phyloP scores from a whole-genome alignment of 2,797 vertebrate genomes.

The Rhinogobio ventralis region DNA sequence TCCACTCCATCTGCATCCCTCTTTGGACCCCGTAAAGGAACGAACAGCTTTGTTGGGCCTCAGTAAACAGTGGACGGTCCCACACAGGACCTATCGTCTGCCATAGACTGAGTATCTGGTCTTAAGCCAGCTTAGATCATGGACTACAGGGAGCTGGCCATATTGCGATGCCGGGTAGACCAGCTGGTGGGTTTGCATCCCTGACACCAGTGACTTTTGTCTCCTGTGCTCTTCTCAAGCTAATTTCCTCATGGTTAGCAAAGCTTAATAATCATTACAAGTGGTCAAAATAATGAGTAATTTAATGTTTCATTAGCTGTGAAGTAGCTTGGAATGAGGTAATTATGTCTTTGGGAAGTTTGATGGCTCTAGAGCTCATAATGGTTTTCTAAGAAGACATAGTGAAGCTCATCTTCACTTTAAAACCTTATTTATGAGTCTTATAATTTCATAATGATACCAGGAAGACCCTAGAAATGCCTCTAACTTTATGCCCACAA shows the following conservation, averaged over 20 bases:
- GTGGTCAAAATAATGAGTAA: background rate
- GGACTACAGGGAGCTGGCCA: constrained; percentile 54
- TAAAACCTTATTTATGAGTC: background rate
- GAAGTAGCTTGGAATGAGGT: background rate
- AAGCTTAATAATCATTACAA: constrained; percentile 13
- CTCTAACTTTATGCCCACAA: background rate
- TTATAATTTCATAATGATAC: background rate
- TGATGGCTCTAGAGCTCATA: background rate
- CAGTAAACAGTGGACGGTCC: constrained; percentile 27
- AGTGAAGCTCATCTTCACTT: background rate
- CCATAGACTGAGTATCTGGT: constrained; percentile 35
- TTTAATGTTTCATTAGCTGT: constrained; percentile 11
- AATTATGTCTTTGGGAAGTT: background rate
- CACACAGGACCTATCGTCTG: constrained; percentile 23
- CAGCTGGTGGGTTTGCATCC: constrained; percentile 67
- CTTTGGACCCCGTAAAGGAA: background rate
- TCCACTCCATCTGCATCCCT: constrained; percentile 56
- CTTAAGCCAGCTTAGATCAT: constrained; percentile 39
- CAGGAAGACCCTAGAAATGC: background rate
- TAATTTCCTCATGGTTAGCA: constrained; percentile 42
- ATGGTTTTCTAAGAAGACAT: constrained; percentile 5
- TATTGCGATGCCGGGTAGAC: constrained; percentile 71
- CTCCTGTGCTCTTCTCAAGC: constrained; percentile 54
- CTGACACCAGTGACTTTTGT: constrained; percentile 44
- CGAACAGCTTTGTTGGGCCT: constrained; percentile 6